Base-by-base conservation (phyloP, 2,888 invertebrate genomes). In the Lepidonotus clava region DNA sequence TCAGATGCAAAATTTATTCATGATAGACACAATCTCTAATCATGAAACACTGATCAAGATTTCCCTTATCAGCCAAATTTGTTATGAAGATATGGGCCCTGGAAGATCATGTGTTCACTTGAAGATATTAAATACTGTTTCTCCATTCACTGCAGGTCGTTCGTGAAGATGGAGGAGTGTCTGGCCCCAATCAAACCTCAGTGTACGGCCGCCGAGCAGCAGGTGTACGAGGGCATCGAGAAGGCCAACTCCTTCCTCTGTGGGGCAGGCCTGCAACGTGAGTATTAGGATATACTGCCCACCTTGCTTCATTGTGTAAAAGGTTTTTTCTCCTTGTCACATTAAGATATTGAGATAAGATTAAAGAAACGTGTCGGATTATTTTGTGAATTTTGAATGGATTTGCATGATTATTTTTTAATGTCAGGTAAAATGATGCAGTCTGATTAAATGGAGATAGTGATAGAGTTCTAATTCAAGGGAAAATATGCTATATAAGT, bases 101-200 rank as follows among this genome's bases (percentile, higher is more conserved):
- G n/a, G n/a, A n/a, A n/a, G n/a, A n/a, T n/a, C n/a, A n/a, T n/a
- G n/a, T 18, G 8, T 46, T 6, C 18, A 18, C 18, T 46, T 46
- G 6, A 46, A 6, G 46, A 18, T 46, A 46, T 46, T 6, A 46
- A 46, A 46, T 46, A 46, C 46, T 18, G 18, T 11, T 46, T 18
- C 46, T 46, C 46, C 6, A 66, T 66, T 24, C 28, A 14, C n/a
- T 51, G 24, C 83, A 83, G 83, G 53, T 53, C 83, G n/a, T 83
- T 34, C 14, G 24, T 1, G 0, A 2, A 11, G 56, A 83, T 83
- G 53, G 83, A 83, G 56, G 18, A 21, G 14, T 83, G 83, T 24
- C 83, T 83, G 32, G 83, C 53, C 36, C 83, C 83, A 0, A 83
- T 83, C 11, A 83, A 83, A 38, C 83, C 83, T 8, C 11, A 32